Base-by-base conservation (phyloP, 1,140 invertebrate species). In the Liolophura sinensis region DNA sequence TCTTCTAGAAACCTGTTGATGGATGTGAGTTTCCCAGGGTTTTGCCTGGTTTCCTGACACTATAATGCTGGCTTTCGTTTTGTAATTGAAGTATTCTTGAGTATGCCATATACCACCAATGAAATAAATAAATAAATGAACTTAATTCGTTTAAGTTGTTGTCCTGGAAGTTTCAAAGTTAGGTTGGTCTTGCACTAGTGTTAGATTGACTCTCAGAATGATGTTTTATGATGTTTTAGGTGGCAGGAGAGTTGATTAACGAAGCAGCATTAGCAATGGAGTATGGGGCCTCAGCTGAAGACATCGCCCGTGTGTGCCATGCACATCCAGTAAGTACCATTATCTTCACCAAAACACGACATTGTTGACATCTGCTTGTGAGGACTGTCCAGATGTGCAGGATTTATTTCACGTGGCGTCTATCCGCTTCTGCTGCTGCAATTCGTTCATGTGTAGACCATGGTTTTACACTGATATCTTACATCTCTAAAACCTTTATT, bases 251-350 rank as follows among this genome's bases (percentile, higher is more conserved):
- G 86, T 86, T 99, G 70, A 88, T 99, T 73, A 98, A 98, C 81
- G 97, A 99, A 86, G 96, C 96, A 57, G 94, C 94, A 24, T 87
- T 99, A 72, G 97, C 97, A 4, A 95, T 99, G 90, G 98, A 99
- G 86, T 99, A 99, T 84, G 98, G 98, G 70, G 98, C 97, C 12
- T 94, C 96, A 0, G 94, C 94, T 74, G 98, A 99, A 87, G 97
- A 99, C 86, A 90, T 99, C 73, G 97, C 98, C 20, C 88, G 97
- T 78, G 95, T 97, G 22, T 99, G 98, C 81, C 98, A 99, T 86
- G 97, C 98, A 62, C 98, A 99, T 91, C 98, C 98, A 27, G 94
- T 96, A 88, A 90, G 89, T 89, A 58, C 15, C 60, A 61, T 61
- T 40, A 20, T n/a, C n/a, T n/a, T n/a, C n/a, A n/a, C n/a, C n/a